Conservation (phyloP, 92 coral and sea anemone species). For the Pocillopora meandrina region DNA sequence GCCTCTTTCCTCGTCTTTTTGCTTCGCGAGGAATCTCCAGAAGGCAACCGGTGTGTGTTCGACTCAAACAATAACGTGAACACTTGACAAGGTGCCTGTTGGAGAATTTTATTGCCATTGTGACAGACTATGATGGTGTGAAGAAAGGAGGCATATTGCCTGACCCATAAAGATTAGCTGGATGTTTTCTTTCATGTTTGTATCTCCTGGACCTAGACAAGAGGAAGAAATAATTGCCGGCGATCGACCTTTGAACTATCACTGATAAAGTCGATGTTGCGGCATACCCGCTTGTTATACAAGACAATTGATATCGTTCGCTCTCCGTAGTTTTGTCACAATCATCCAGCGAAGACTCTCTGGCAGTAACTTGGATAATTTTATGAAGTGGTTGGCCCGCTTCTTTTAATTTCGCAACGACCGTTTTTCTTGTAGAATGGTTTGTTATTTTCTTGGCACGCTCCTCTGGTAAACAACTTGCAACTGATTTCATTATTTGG, state of each 20-base stretch:
- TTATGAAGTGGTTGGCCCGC: slow-evolving; percentile 36
- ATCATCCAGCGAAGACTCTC: slow-evolving; percentile 58
- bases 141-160: neutral
- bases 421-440: slow-evolving; percentile 23
- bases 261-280: neutral
- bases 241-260: neutral
- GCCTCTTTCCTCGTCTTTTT: neutral
- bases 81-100: neutral
- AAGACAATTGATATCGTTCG: slow-evolving; percentile 42
- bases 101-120: neutral
- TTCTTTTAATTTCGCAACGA: slow-evolving; percentile 33
- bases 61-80: neutral
- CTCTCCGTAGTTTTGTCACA: slow-evolving; percentile 36
- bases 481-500: slow-evolving; percentile 48
- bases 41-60: neutral
- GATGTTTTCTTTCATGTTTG: neutral
- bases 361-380: slow-evolving; percentile 39
- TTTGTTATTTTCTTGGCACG: slow-evolving; percentile 11
- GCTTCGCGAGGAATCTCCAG: neutral
- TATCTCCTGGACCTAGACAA: neutral
- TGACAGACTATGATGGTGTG: neutral
- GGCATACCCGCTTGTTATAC: slow-evolving; percentile 36
- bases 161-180: neutral
- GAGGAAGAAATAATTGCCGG: neutral
- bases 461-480: slow-evolving; percentile 39